phyloP scores from a whole-genome alignment of 2,797 vertebrate genomes.

The Chelon auratus region DNA sequence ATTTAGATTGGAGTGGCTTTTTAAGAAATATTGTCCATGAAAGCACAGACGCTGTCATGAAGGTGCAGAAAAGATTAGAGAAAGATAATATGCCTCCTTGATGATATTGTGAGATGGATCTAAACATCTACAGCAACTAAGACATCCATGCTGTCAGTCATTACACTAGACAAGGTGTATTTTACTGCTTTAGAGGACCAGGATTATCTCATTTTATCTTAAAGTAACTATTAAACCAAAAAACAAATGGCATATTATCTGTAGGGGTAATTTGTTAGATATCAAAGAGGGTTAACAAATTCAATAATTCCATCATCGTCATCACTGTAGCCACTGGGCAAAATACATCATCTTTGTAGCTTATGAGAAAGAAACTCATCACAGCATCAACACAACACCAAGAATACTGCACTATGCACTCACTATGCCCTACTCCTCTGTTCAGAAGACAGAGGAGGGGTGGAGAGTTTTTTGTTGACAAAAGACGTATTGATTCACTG shows the following conservation, averaged over 20 bases:
- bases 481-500: slow-evolving; percentile 67
- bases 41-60: neutral
- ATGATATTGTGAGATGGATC: neutral
- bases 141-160: neutral
- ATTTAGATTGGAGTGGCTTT: no score
- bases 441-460: slow-evolving; percentile 30
- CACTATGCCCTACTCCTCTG: neutral
- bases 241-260: neutral
- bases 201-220: no score
- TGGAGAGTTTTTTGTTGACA: slow-evolving; percentile 53
- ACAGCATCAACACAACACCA: slow-evolving; percentile 13
- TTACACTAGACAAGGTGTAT: neutral
- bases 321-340: no score
- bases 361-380: neutral
- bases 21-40: no score
- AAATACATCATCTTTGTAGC: no score
- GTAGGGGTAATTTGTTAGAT: neutral
- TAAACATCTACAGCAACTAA: neutral
- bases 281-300: neutral
- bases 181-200: neutral
- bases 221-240: no score
- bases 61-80: neutral
- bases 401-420: slow-evolving; percentile 7
- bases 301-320: neutral
- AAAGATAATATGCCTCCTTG: neutral